Evolutionary conservation across 2,113 vertebrate species (phyloP), one percentile per base, ranked within the genome.

Genomic region (Todiramphus saurophagus): DNA sequence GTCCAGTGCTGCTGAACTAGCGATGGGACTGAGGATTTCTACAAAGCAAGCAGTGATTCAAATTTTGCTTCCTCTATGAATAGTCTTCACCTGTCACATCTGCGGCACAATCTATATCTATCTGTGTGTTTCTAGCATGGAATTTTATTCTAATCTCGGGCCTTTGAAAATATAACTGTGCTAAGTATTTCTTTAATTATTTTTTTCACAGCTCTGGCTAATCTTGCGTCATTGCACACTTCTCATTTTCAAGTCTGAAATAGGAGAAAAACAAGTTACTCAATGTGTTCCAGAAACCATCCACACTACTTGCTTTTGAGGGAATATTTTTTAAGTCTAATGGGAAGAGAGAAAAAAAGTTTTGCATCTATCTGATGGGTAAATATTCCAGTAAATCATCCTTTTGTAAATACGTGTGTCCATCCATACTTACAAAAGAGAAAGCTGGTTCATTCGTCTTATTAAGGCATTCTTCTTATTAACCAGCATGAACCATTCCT

Each of bases 381-480:
- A 64, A 63, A 75, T 28, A 69, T 30, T 51, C 25, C 51, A 16
- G 56, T n/a, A 73, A 84, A 89, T n/a, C 9, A 79, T 7, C 43
- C 27, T 67, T 89, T 72, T 28, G 60, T 69, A 96, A 97, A 93
- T 30, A 83, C 31, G 2, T 5, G 33, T 10, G 56, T 18, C 74
- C 68, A 63, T 59, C 59, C 30, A 19, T 97, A 99, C 99, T 97
- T 98, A 99, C 99, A 99, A 98, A 84, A 99, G 98, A 74, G 99
- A 99, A 87, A 99, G 99, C 97, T 99, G 99, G 98, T 99, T 99
- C 99, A 99, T 99, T 95, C 99, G 97, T 87, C 99, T 97, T 97
- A 99, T 99, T 94, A 99, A 98, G 64, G 99, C 99, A 80, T 99
- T 99, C 98, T 99, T 99, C 98, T 99, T 99, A 96, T 99, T 99